These are phyloP conservation scores for Amitus sp. DNA, from an alignment of 2,888 invertebrate genomes.

Conservation along the genomic window DNA sequence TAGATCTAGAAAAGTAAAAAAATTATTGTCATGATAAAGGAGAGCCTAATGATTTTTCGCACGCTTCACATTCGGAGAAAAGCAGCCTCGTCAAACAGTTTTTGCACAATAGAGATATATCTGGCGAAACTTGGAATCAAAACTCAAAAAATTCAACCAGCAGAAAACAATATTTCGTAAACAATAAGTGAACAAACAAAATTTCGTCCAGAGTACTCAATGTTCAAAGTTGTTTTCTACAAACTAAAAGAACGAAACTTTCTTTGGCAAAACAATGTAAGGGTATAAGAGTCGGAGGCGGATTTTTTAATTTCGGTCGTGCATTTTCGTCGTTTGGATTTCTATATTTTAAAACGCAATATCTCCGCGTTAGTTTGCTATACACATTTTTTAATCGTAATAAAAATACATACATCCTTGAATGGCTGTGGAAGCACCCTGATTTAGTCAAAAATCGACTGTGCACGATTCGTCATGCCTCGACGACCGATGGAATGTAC, in stretches of 20 bases:
- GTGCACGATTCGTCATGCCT: not conserved
- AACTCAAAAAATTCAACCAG: not conserved
- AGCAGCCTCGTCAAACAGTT: no score
- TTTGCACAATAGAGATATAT: not conserved
- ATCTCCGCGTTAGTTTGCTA: conserved; percentile 50
- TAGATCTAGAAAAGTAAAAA: conserved; percentile 20
- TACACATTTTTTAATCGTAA: conserved; percentile 36
- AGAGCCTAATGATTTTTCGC: no score
- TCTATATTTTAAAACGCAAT: no score
- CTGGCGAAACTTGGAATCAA: not conserved
- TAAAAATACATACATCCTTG: conserved; percentile 29
- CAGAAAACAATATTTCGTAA: not conserved
- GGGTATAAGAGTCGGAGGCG: not conserved
- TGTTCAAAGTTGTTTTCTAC: conserved; percentile 3
- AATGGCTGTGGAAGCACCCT: conserved; percentile 61
- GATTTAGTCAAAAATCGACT: conserved; percentile 55
- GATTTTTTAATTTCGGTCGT: conserved; percentile 4
- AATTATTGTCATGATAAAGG: conserved; percentile 42
- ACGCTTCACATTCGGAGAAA: no score
- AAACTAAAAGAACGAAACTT: conserved; percentile 5
- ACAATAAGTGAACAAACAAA: not conserved
- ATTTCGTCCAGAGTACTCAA: not conserved
- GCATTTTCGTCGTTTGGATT: not conserved
- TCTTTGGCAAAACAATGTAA: conserved; percentile 22
- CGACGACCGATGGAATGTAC: conserved; percentile 16